phyloP scores from a whole-genome alignment of 2,888 invertebrate genomes.

The Hipparchia semele region DNA sequence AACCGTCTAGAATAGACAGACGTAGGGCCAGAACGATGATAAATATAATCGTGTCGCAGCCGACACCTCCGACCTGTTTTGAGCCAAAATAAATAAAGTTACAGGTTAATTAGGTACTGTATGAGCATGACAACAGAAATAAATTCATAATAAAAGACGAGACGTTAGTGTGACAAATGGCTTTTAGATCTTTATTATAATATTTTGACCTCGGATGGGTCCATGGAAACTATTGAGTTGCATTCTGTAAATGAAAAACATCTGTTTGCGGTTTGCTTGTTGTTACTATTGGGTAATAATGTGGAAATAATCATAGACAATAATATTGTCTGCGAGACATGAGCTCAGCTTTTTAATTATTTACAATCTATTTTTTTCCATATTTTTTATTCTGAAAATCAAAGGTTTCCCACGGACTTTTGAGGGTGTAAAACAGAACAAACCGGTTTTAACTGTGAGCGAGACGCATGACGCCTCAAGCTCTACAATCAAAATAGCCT shows the following conservation, averaged over 20 bases:
- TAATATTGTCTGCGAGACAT: no score
- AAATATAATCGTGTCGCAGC: not conserved
- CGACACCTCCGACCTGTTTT: not conserved
- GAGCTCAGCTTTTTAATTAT: no score
- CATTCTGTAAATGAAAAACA: conserved; percentile 21
- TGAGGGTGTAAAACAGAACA: no score
- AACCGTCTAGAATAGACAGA: no score
- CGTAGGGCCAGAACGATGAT: no score
- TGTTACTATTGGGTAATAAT: not conserved
- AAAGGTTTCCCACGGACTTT: no score
- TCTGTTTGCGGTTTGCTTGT: conserved; percentile 9
- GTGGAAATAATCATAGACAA: no score
- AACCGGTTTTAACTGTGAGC: no score
- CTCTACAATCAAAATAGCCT: no score
- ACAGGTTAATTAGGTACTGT: not conserved
- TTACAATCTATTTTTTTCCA: no score
- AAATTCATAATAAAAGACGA: conserved; percentile 12
- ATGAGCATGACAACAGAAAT: conserved; percentile 1
- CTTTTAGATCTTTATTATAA: conserved; percentile 15
- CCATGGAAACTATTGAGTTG: conserved; percentile 20
- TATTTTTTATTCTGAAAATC: no score
- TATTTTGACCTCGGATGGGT: conserved; percentile 5
- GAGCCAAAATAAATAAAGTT: conserved; percentile 7
- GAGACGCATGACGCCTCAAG: no score
- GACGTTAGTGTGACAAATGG: conserved; percentile 24